Base-by-base conservation (phyloP, 92 coral and sea anemone species). In the Porites evermanni region DNA sequence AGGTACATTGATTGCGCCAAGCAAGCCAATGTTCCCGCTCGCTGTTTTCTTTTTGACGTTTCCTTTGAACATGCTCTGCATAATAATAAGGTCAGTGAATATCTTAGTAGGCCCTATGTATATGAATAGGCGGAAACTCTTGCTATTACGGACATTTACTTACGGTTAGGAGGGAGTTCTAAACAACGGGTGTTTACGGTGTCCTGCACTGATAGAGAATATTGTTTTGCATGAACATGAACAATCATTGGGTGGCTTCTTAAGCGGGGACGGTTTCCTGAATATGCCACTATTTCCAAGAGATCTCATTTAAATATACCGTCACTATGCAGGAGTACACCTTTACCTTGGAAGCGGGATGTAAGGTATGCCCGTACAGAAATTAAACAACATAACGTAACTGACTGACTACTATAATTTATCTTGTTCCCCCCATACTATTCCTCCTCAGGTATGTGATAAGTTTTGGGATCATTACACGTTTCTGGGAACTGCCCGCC, bases 1-100 rank as follows among this genome's bases (percentile, higher is more conserved):
- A 96, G 98, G 70, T 96, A 92, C 79, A 84, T 94, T 20, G 91
- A 91, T 53, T 89, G 92, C 61, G 98, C 96, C 63, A 84, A 82
- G 71, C 86, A 93, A 29, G 87, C 93, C 44, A 93, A 88, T 44
- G 88, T 93, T 50, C 92, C 94, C 8, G 93, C 82, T 10, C 95
- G 98, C 44, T 96, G 98, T 85, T 96, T 96, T 74, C 73, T 96
- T 8, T 81, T 96, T 88, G 89, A 94, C 72, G 96, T 94, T 20
- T 64, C 92, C 77, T 83, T 78, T 56, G 98, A 96, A 73, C 98
- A 96, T 80, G 98, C 98, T 53, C 81, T 79, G 75, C 98, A 96
- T 84, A 96, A 96, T 72, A 96, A 96, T 86, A 87, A 89, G 77
- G 95, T 90, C 75, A 70, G 94, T 11, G 16, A 5, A 13, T 72